Evolutionary conservation across 2,113 vertebrate species (phyloP).

Genomic region (Parotia lawesii): DNA sequence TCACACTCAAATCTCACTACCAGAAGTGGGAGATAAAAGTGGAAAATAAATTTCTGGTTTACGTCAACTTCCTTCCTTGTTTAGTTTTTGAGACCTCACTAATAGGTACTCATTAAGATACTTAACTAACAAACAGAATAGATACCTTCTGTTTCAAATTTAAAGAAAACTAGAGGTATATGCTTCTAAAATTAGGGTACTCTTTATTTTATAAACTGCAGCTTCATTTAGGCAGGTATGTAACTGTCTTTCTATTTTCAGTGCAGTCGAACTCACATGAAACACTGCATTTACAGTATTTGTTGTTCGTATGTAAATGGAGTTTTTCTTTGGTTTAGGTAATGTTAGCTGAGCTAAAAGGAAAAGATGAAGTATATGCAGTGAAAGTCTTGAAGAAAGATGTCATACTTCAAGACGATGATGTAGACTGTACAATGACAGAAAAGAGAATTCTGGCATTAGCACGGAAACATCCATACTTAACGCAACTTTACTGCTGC

Average conservation of each 20-base stretch:
- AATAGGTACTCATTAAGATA: background rate
- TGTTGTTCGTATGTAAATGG: background rate
- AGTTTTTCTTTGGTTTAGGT: constrained; percentile 74
- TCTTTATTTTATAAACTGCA: background rate
- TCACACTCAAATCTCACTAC: background rate
- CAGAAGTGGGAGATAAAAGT: background rate
- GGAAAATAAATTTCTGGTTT: background rate
- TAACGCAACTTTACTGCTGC: constrained; percentile 98
- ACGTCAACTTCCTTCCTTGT: background rate
- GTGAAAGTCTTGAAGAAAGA: constrained; percentile 98
- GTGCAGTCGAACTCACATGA: background rate
- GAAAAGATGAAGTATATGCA: constrained; percentile 95
- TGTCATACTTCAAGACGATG: constrained; percentile 95
- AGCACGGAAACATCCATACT: constrained; percentile 93
- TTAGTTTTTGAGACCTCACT: background rate
- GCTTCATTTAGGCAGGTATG: background rate
- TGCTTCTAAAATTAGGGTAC: background rate
- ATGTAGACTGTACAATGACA: constrained; percentile 98
- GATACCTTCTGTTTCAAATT: background rate
- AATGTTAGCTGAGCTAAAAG: constrained; percentile 95
- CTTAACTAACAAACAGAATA: background rate
- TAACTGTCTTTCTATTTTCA: background rate
- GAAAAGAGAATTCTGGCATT: constrained; percentile 96
- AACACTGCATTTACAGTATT: background rate
- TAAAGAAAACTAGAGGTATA: background rate